Base-by-base conservation (phyloP, 2,888 invertebrate species). In the Drosophila pseudotalamancana region DNA sequence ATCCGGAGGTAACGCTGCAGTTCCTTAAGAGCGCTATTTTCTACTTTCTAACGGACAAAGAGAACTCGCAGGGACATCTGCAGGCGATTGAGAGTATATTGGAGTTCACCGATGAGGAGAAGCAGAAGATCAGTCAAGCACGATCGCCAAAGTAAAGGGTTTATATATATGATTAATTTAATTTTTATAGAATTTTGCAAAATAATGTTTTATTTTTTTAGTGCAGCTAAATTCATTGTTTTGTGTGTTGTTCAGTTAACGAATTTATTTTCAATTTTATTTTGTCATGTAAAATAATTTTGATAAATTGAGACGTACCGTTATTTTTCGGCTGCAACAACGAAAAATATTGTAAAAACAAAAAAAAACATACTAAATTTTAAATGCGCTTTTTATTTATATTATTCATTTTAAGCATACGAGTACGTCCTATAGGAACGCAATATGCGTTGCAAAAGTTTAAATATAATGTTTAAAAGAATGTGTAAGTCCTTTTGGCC, bases 11-110 rank as follows among this genome's bases (percentile, higher is more conserved):
- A 74, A 97, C 97, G 16, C 92, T 98, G 88, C 97, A 97, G 91
- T 98, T 98, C 92, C 93, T 98, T 69, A 97, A 97, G 92, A 97
- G 97, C 66, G 97, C 98, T 51, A 94, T 98, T 87, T 98, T 97
- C 91, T 97, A 98, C 91, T 98, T 97, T 91, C 93, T 98, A 60
- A 96, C 97, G 2, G 97, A 97, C 90, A 95, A 95, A 78, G 97
- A 97, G 90, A 97, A 97, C 89, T 95, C 96, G 54, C 95, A 95
- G 83, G 96, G 97, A 12, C 98, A 98, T 90, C 93, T 98, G 62
- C 90, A 91, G 79, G 98, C 97, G 49, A 97, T 98, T 75, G 96
- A 97, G 91, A 97, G 97, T 90, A 97, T 98, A 87, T 93, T 98
- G 80, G 97, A 97, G 60, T 97, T 96, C 90, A 95, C 95, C n/a